Evolutionary conservation across 2,113 vertebrate genomes (phyloP).

Genomic region (Gadus chalcogrammus): DNA sequence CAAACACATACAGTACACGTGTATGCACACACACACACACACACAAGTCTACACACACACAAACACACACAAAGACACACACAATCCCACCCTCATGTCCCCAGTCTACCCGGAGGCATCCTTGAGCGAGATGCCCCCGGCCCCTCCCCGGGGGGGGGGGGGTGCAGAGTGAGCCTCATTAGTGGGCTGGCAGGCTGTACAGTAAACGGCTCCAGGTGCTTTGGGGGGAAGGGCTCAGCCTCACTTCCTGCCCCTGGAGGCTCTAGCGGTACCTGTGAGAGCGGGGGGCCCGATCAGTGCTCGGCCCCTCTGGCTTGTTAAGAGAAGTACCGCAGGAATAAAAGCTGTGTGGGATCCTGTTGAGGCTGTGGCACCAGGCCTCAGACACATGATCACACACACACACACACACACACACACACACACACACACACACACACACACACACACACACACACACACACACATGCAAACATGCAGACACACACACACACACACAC

Average conservation of each 20-base stretch:
- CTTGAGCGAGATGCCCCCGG: too few species aligned
- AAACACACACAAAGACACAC: too few species aligned
- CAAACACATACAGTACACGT: too few species aligned
- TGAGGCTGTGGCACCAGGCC: conserved; percentile 35
- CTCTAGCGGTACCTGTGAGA: conserved; percentile 60
- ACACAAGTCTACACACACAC: too few species aligned
- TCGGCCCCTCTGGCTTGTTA: conserved; percentile 38
- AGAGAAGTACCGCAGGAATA: too few species aligned
- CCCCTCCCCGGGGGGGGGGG: too few species aligned
- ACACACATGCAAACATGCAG: too few species aligned
- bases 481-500: conserved; percentile 26
- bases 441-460: not conserved
- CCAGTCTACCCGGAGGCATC: too few species aligned
- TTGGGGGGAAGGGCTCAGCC: conserved; percentile 40
- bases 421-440: conserved; percentile 9
- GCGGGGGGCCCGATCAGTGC: conserved; percentile 51
- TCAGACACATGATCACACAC: conserved; percentile 40
- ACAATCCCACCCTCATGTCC: too few species aligned
- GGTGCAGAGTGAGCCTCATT: too few species aligned
- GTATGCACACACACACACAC: too few species aligned
- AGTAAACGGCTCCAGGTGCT: conserved; percentile 59
- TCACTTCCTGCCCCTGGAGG: conserved; percentile 59
- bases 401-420: not conserved
- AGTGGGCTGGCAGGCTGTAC: conserved; percentile 30
- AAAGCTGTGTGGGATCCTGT: conserved; percentile 31